Base-by-base conservation (phyloP, 1,140 invertebrate species). In the Saxidomus purpurata region DNA sequence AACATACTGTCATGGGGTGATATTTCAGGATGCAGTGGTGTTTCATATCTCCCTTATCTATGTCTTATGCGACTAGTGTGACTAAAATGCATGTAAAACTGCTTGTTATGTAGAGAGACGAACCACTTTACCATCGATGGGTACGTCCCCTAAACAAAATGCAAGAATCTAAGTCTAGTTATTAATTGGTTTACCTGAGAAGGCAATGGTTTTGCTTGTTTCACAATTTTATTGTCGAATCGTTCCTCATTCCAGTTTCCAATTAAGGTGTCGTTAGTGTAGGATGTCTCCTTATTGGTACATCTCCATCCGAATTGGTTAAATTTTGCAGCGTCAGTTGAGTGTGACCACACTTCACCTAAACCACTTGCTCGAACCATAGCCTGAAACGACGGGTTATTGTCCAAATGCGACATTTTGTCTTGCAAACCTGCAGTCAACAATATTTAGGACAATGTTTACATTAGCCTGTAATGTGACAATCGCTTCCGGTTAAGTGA, bases 161-260 rank as follows among this genome's bases (percentile, higher is more conserved):
- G n/a, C n/a, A n/a, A n/a, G n/a, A n/a, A n/a, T n/a, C n/a, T n/a
- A n/a, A n/a, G n/a, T n/a, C n/a, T n/a, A n/a, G n/a, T n/a, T n/a
- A 43, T 43, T 43, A 43, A 59, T 11, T 28, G 25, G 31, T 63
- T 59, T 87, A 94, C 94, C 93, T 95, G 92, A 22, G 94, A 94
- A 28, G 94, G 94, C 17, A 94, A 83, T 43, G 84, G 77, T 90
- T 94, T 92, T 15, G 92, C 84, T 55, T 91, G 55, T 79, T 89
- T 92, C 43, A 67, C 52, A 52, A 92, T 86, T 43, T 84, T 89
- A 38, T 92, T 89, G 67, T 95, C 94, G 63, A 92, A 93, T 84
- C 91, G 82, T 69, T 95, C 91, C 84, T 95, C 94, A 63, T 92
- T 93, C 94, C 94, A 95, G 84, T 95, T 95, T 59, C 94, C 94